A percentile compares a stretch with the other conserved stretches of the same genome.
phyloP scores from a whole-genome alignment of 2,113 vertebrate genomes.

The Mixornis gularis region DNA sequence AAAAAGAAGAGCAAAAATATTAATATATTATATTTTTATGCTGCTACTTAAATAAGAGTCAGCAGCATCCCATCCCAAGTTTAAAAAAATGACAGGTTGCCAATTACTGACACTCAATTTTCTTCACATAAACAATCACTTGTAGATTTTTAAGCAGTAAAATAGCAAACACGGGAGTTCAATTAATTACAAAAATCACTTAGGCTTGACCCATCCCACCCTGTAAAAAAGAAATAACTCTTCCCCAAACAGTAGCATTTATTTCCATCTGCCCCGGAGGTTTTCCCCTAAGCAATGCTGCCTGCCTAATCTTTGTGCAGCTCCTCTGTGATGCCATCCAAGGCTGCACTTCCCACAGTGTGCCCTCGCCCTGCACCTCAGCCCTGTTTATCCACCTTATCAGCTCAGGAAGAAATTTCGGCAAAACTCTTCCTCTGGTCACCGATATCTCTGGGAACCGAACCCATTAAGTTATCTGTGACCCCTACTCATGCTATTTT shows the following conservation, averaged over 20 bases:
- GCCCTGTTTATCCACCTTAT: conserved; percentile 66
- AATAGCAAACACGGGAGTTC: background rate
- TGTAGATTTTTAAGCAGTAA: background rate
- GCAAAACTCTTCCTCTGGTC: conserved; percentile 73
- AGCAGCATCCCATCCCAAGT: background rate
- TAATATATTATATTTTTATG: background rate
- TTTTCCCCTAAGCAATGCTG: background rate
- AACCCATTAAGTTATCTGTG: conserved; percentile 81
- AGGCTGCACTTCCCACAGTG: background rate
- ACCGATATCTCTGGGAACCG: conserved; percentile 76
- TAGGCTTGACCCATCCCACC: background rate
- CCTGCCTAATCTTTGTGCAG: background rate
- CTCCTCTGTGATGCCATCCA: background rate
- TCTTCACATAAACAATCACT: background rate
- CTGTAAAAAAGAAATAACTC: background rate
- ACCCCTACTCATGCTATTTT: conserved; percentile 74
- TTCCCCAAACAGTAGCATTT: background rate
- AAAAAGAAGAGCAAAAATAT: background rate
- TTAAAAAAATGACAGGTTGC: background rate
- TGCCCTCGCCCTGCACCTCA: conserved; percentile 36
- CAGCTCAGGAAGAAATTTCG: conserved; percentile 75
- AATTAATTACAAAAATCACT: background rate
- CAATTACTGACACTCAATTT: background rate
- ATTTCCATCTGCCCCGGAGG: background rate
- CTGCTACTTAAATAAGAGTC: background rate